Evolutionary conservation across 2,888 invertebrate species (phyloP).

Genomic region (Xylophagus ater): DNA sequence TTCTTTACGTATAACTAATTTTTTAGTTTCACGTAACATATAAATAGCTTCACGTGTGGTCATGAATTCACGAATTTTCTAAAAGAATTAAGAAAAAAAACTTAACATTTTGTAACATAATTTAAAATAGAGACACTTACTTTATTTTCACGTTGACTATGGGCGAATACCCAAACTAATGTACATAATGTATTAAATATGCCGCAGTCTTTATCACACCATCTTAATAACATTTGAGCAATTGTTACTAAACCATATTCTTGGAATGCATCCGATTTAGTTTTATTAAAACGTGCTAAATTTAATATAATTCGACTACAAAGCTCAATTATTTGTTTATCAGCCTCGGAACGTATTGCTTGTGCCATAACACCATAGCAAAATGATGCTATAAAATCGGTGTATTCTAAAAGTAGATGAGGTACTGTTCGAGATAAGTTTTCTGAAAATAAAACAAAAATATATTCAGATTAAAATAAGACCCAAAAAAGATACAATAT

Average conservation of each 20-base stretch:
- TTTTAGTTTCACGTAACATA: conserved; percentile 36
- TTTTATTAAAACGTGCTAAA: conserved; percentile 50
- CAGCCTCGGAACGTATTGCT: conserved; percentile 38
- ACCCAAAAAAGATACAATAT: too few species aligned
- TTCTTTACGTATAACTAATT: conserved; percentile 37
- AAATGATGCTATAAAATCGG: conserved; percentile 34
- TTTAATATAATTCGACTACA: conserved; percentile 50
- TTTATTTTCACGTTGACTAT: conserved; percentile 31
- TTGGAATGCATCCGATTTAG: conserved; percentile 49
- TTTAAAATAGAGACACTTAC: conserved; percentile 20
- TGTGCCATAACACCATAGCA: conserved; percentile 40
- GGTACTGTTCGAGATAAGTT: conserved; percentile 37
- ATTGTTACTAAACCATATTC: conserved; percentile 48
- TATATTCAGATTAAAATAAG: not conserved
- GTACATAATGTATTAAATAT: conserved; percentile 55
- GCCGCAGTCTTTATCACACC: conserved; percentile 53
- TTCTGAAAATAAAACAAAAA: conserved; percentile 21
- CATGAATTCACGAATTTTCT: conserved; percentile 38
- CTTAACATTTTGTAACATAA: not conserved
- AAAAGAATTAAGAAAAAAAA: conserved; percentile 8
- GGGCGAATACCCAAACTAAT: conserved; percentile 52
- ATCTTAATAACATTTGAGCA: conserved; percentile 53
- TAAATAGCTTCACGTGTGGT: conserved; percentile 35
- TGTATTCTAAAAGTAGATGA: conserved; percentile 31
- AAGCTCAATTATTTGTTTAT: conserved; percentile 36